Conservation (phyloP, 2,797 vertebrate genomes). For the Vireo griseus region DNA sequence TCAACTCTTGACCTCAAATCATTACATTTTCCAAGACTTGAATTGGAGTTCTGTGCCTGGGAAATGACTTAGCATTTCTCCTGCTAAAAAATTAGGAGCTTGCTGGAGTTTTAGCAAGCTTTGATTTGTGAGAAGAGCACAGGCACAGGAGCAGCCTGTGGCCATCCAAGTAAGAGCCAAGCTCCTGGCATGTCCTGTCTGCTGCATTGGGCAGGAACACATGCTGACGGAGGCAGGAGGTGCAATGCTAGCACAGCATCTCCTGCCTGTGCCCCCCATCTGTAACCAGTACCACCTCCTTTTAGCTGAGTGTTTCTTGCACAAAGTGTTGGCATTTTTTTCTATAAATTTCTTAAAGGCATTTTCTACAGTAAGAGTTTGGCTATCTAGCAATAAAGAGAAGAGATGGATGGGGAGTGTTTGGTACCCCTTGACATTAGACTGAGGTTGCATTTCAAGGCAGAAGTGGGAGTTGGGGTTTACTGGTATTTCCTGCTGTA, state of each 20-base stretch:
- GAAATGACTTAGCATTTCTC: neutral
- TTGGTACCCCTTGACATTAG: neutral
- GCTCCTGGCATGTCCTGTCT: neutral
- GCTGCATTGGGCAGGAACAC: fast-evolving
- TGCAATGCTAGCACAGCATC: neutral
- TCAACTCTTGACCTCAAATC: neutral
- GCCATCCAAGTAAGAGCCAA: neutral
- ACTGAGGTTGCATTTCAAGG: neutral
- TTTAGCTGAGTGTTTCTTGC: neutral
- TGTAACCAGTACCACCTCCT: neutral
- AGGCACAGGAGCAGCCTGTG: neutral
- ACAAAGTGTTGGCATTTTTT: fast-evolving
- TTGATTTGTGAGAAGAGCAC: neutral
- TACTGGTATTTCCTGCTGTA: neutral
- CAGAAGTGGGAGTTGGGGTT: neutral
- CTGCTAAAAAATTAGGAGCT: neutral
- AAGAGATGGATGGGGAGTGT: neutral
- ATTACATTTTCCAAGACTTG: neutral
- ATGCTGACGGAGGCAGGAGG: neutral
- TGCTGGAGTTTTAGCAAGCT: neutral
- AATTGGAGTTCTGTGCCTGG: neutral
- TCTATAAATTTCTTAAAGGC: neutral
- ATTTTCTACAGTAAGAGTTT: neutral
- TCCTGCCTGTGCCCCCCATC: neutral
- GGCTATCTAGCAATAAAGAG: neutral